These are phyloP conservation scores for Acipenser transmontanus DNA, from an alignment of 2,797 vertebrate species.

Conservation along the genomic window DNA sequence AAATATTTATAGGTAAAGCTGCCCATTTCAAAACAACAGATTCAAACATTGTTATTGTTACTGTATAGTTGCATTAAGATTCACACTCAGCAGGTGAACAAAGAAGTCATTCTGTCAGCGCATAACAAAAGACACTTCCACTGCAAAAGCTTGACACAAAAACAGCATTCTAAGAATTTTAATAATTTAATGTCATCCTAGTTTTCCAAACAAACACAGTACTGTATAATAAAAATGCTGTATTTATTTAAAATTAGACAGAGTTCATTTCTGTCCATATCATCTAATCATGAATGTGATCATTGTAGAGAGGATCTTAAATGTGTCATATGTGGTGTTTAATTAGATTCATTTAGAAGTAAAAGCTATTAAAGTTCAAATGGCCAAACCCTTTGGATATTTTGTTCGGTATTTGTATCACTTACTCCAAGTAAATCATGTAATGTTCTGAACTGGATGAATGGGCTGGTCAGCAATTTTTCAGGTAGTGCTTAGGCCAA, in stretches of 20 bases:
- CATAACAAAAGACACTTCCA: too few species aligned
- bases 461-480: slow-evolving; percentile 21
- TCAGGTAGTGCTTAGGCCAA: slow-evolving; percentile 20
- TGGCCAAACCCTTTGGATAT: not conserved
- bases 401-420: not conserved
- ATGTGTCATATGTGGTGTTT: slow-evolving; percentile 30
- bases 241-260: not conserved
- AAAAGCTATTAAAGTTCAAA: slow-evolving; percentile 5
- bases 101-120: too few species aligned
- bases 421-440: not conserved
- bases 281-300: slow-evolving; percentile 28
- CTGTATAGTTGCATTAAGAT: too few species aligned
- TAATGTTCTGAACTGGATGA: slow-evolving; percentile 13
- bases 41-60: too few species aligned
- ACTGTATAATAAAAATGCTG: too few species aligned
- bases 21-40: too few species aligned
- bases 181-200: too few species aligned
- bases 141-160: too few species aligned
- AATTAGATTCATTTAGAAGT: slow-evolving; percentile 39
- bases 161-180: too few species aligned
- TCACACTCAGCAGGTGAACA: too few species aligned
- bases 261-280: slow-evolving; percentile 1
- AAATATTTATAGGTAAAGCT: too few species aligned
- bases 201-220: too few species aligned
- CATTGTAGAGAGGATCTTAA: slow-evolving; percentile 34